Base-by-base conservation (phyloP, 2,888 invertebrate genomes). In the Papilio elwesi region DNA sequence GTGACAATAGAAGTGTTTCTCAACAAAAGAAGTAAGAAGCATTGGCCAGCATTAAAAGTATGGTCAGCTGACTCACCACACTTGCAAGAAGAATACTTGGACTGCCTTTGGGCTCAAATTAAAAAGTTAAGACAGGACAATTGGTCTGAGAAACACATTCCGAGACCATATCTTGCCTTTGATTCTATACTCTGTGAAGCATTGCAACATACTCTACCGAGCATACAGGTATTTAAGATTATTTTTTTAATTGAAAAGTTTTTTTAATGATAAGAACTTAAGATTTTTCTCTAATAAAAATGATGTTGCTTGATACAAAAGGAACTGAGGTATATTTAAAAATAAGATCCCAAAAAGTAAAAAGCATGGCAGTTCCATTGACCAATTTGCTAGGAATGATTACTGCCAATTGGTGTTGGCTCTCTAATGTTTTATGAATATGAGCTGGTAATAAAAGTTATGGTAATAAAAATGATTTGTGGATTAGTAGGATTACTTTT, bases 71-170 rank as follows among this genome's bases (percentile, higher is more conserved):
- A 98, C 83, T 95, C 96, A 0, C 99, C 98, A 36, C 99, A 99
- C 93, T 97, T 98, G 0, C 99, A 99, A 86, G 99, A 99, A 87
- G 97, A 97, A 94, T 99, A 99, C 88, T 92, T 99, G 76, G 99
- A 99, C 85, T 99, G 99, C 83, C 94, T 99, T 12, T 99, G 99
- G 98, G 97, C 98, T 9, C 96, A 97, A 77, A 92, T 93, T 2
- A 92, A 92, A 77, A 98, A 99, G 86, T 90, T 99, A 57, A 95
- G 97, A 48, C 97, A 97, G 83, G 98, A 99, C 82, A 98, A 98
- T 88, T 99, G 99, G 99, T 97, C 97, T 47, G 99, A 99, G 86
- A 98, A 98, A 85, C 98, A 99, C 87, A 98, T 99, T 82, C 96
- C 97, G 0, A 95, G 99, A 52, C 99, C 99, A 0, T 99, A 99